Base-by-base conservation (phyloP, 2,113 vertebrate genomes). In the Hemichromis elongatus region DNA sequence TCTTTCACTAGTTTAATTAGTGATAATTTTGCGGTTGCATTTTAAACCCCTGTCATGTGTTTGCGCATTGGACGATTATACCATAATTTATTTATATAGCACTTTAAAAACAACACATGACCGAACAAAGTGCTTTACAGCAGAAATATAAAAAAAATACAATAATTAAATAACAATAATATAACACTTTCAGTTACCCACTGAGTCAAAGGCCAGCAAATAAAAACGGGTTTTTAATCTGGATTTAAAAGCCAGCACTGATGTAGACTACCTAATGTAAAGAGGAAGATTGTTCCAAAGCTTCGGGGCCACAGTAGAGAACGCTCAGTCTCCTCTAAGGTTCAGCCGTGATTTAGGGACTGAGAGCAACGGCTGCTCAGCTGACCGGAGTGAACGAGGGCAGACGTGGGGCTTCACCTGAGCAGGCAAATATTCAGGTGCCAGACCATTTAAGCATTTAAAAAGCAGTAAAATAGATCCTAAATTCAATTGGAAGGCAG, bases 251-350 rank as follows among this genome's bases (percentile, higher is more conserved):
- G 11, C 18, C 57, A 61, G 30, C 57, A 61, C 57, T 35, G 57
- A 11, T 61, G 5, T 54, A 54, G 53, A 24, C 7, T 35, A 1
- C 57, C 18, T 0, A 3, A 61, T 61, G 57, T 61, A 30, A n/a
- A 61, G 30, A 35, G 1, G 30, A 61, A 61, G 57, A 2, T 61
- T 0, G 9, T 3, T 61, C 57, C 57, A 61, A 61, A 61, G 57
- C 57, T 35, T 35, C 19, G 30, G 0, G 57, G 57, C 30, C 57
- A 61, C 30, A 1, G n/a, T 3, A 12, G 3, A n/a, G 57, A 61
- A 0, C 18, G 9, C 30, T 61, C 9, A 0, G 18, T n/a, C 18
- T 61, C 55, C 24, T 57, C 18, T 0, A n/a, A 61, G 5, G 19
- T 35, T 35, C 57, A 35, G 33, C 57, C 57, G 19, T 12, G 2